Base-by-base conservation (phyloP, 2,113 vertebrate genomes). In the Helogale parvula region DNA sequence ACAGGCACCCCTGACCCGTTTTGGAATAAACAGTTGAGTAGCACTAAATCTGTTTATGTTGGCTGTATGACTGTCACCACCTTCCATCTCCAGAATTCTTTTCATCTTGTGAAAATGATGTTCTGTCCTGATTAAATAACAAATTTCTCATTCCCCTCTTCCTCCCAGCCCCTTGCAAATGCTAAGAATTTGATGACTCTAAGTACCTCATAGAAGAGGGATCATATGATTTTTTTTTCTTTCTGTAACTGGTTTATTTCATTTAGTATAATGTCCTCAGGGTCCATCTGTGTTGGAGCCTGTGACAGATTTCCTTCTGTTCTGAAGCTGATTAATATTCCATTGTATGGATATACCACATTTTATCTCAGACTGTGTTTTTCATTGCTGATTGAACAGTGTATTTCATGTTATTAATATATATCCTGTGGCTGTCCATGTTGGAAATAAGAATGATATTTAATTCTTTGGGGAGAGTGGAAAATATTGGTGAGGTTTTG, bases 371-470 rank as follows among this genome's bases (percentile, higher is more conserved):
- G 54, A 52, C 68, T 87, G 4, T 16, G 9, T 21, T 87, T 97
- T 90, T 31, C n/a, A 57, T 4, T 38, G 66, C 31, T 82, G 33
- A 71, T 29, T 50, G 17, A 90, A 1, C 9, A 57, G 33, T 83
- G 66, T 82, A 2, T 19, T 85, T 72, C 89, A 60, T 60, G 50
- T 74, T 77, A 12, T 71, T 82, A 47, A 76, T 76, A n/a, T 71
- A n/a, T 47, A 60, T 50, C 25, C 45, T 83, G 3, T 38, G 52
- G 10, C 15, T 19, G 47, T 85, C 23, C 14, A 29, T 38, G 47
- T 88, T 63, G 52, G 54, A 88, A 91, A 90, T 63, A 93, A 60
- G 23, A 90, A 84, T 88, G 35, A 16, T 50, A 68, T 93, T 69
- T 88, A 83, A 88, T 84, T 71, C 77, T 81, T 16, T 66, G 14